These are phyloP conservation scores for Phrynocephalus forsythii DNA, from an alignment of 2,797 vertebrate species.

Conservation along the genomic window DNA sequence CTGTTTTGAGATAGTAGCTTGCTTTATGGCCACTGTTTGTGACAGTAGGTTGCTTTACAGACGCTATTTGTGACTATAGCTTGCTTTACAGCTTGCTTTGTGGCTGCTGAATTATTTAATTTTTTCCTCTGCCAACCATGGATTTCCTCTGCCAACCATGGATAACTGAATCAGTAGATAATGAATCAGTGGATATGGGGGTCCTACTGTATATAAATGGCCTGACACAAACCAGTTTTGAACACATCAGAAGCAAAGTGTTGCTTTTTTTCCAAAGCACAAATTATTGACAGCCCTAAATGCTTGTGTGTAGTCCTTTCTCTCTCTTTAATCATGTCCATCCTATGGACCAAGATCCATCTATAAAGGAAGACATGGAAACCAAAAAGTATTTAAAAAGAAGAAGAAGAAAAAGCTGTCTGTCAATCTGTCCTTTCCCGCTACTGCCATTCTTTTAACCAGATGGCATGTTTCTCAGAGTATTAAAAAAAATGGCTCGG, in stretches of 20 bases:
- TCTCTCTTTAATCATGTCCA: conserved; percentile 30
- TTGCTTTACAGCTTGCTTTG: too few species aligned
- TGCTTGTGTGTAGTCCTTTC: background rate
- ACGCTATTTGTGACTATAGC: too few species aligned
- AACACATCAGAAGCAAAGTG: background rate
- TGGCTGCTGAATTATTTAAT: too few species aligned
- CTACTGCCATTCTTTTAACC: conserved; percentile 43
- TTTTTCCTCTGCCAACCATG: too few species aligned
- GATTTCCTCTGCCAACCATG: too few species aligned
- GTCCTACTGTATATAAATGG: background rate
- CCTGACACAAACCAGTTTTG: background rate
- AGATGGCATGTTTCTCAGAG: conserved; percentile 59
- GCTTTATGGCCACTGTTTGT: too few species aligned
- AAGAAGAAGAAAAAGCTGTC: background rate
- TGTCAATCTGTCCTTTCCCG: conserved; percentile 34
- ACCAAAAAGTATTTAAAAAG: conserved; percentile 41
- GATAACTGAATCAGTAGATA: too few species aligned
- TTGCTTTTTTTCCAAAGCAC: background rate
- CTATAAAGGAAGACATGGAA: conserved; percentile 54
- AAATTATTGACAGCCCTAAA: background rate
- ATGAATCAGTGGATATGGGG: too few species aligned
- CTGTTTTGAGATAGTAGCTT: too few species aligned
- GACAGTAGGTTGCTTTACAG: too few species aligned
- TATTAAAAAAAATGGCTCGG: conserved; percentile 68
- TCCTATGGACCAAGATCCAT: conserved; percentile 61